Evolutionary conservation across 2,888 invertebrate species (phyloP).

Genomic region (Stegana nigrithorax): DNA sequence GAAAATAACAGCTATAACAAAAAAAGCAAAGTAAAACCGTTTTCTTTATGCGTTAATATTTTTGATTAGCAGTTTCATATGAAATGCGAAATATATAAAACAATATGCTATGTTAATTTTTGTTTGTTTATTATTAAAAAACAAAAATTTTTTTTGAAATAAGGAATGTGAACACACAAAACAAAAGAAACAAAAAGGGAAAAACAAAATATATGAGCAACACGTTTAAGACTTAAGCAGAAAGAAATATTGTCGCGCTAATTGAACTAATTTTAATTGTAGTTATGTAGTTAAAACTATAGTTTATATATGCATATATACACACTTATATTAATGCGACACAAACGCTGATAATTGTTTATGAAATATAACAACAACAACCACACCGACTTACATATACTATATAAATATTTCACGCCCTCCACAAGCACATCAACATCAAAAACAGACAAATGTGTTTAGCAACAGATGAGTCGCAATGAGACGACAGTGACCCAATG

Average conservation of each 20-base stretch:
- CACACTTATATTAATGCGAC: slow-evolving; percentile 31
- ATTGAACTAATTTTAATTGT: no score
- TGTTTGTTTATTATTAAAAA: background rate
- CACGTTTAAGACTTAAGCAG: slow-evolving; percentile 4
- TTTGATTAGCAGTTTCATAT: no score
- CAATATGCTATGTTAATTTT: background rate
- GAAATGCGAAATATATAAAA: background rate
- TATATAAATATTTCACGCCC: slow-evolving; percentile 10
- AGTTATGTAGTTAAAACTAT: no score
- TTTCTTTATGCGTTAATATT: no score
- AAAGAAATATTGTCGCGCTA: slow-evolving; percentile 5
- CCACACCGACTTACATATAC: background rate
- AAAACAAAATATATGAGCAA: background rate
- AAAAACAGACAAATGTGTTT: no score
- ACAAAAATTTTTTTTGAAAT: slow-evolving; percentile 6
- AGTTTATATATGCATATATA: slow-evolving; percentile 18
- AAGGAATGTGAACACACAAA: background rate
- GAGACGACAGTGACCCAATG: no score
- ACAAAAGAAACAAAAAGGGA: background rate
- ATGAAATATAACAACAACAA: background rate
- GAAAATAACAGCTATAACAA: background rate
- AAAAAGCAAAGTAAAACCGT: background rate
- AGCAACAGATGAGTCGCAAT: no score
- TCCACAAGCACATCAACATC: no score
- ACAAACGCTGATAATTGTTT: no score